Evolutionary conservation across 2,797 vertebrate species (phyloP).

Genomic region (Aldrovandia affinis): DNA sequence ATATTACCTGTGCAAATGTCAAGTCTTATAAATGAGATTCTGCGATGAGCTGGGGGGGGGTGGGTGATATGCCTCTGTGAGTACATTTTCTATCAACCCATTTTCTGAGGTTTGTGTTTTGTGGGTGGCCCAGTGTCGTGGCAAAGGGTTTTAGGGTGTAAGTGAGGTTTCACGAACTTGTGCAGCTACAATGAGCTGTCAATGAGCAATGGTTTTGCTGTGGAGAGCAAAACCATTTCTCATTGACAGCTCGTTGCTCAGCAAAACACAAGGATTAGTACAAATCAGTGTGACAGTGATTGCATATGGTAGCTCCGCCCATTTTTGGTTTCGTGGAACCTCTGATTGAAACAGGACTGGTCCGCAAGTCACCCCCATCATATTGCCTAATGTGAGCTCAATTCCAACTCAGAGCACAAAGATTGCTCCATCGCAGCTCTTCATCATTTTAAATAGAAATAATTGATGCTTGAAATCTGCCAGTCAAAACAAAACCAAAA

Average conservation of each 20-base stretch:
- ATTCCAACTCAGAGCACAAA: neutral
- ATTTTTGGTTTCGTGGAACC: neutral
- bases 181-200: neutral
- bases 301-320: neutral
- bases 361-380: neutral
- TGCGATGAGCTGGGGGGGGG: conserved; percentile 40
- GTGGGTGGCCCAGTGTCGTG: conserved; percentile 46
- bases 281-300: neutral
- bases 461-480: neutral
- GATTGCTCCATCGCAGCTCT: neutral
- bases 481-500: no score
- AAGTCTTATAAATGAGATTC: conserved; percentile 56
- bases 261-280: neutral
- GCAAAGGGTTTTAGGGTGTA: conserved; percentile 52
- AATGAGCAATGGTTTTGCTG: neutral
- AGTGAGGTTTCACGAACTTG: conserved; percentile 40
- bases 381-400: neutral
- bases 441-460: neutral
- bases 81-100: conserved; percentile 48
- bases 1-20: conserved; percentile 70
- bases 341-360: neutral
- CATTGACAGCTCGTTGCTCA: no score
- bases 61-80: conserved; percentile 43
- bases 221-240: neutral
- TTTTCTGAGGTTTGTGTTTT: neutral